phyloP scores from a whole-genome alignment of 2,797 vertebrate species.

The Triplophysa yarkandensis region DNA sequence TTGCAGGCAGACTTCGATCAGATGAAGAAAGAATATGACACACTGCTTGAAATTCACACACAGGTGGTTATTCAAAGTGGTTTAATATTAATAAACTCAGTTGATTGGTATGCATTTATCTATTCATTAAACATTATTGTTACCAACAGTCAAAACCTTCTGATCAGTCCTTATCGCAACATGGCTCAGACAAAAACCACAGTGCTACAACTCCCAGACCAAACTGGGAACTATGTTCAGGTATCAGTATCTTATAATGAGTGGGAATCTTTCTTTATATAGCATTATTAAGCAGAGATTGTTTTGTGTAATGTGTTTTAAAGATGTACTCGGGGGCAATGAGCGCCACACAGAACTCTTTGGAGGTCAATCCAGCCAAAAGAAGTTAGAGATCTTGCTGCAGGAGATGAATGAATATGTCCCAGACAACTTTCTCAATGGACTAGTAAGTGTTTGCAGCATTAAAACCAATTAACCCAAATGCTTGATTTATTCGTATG shows the following conservation, averaged over 20 bases:
- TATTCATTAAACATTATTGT: slow-evolving; percentile 24
- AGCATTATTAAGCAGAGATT: neutral
- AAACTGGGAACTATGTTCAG: slow-evolving; percentile 71
- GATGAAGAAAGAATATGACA: slow-evolving; percentile 74
- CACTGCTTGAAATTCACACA: slow-evolving; percentile 74
- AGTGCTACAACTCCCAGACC: slow-evolving; percentile 65
- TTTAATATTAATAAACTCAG: slow-evolving; percentile 28
- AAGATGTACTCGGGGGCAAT: slow-evolving; percentile 57
- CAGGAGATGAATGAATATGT: slow-evolving; percentile 68
- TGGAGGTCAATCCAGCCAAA: slow-evolving; percentile 70
- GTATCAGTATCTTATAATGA: slow-evolving; percentile 58
- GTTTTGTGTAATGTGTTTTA: slow-evolving; percentile 51
- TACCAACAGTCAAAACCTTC: slow-evolving; percentile 18
- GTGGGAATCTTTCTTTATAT: slow-evolving; percentile 3
- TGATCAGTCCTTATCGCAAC: slow-evolving; percentile 3
- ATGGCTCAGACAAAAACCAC: slow-evolving; percentile 9
- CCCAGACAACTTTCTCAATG: slow-evolving; percentile 65
- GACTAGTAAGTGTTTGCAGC: slow-evolving; percentile 63
- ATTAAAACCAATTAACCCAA: neutral
- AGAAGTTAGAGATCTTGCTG: slow-evolving; percentile 72
- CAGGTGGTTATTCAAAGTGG: slow-evolving; percentile 63
- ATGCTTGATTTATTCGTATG: neutral
- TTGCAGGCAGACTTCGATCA: slow-evolving; percentile 76
- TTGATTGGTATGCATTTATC: neutral
- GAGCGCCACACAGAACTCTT: slow-evolving; percentile 67